A percentile compares a stretch with the other conserved stretches of the same genome.
These are phyloP conservation scores for Tamias sibiricus DNA, from an alignment of 2,113 vertebrate genomes.

Conservation along the genomic window DNA sequence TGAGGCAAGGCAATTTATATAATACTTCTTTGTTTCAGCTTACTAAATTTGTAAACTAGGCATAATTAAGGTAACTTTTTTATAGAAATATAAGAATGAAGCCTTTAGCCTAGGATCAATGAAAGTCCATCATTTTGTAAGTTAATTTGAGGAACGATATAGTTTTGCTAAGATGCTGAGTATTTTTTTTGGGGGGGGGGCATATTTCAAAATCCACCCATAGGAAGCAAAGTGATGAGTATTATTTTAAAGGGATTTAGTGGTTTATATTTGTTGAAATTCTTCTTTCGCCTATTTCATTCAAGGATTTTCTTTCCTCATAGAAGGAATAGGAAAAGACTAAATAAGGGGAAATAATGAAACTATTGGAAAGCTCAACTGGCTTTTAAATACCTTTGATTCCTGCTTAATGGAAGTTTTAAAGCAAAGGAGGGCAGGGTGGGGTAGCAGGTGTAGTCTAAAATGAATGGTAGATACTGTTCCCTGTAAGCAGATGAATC, in stretches of 20 bases:
- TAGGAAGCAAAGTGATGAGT: not conserved
- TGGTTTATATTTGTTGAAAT: slow-evolving; percentile 1
- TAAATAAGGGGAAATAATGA: not conserved
- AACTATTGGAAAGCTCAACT: not conserved
- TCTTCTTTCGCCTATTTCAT: not conserved
- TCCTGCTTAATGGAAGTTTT: not conserved
- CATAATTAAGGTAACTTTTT: not conserved
- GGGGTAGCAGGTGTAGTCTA: not conserved
- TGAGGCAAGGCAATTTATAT: not conserved
- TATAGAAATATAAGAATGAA: not conserved
- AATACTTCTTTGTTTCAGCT: not conserved
- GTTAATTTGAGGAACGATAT: not conserved
- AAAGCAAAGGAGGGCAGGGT: not conserved
- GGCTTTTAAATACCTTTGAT: not conserved
- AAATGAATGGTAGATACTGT: not conserved
- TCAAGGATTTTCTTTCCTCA: not conserved
- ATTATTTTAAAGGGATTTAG: not conserved
- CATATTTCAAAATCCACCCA: not conserved
- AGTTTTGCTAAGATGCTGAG: not conserved
- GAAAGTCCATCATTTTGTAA: not conserved
- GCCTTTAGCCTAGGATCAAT: not conserved
- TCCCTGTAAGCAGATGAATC: not conserved
- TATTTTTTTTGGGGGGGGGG: not conserved
- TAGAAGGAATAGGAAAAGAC: not conserved
- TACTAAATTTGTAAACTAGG: not conserved